A percentile compares a stretch with the other conserved stretches of the same genome.
These are phyloP conservation scores for Ophion ellenae DNA, from an alignment of 2,888 invertebrate genomes.

Conservation along the genomic window DNA sequence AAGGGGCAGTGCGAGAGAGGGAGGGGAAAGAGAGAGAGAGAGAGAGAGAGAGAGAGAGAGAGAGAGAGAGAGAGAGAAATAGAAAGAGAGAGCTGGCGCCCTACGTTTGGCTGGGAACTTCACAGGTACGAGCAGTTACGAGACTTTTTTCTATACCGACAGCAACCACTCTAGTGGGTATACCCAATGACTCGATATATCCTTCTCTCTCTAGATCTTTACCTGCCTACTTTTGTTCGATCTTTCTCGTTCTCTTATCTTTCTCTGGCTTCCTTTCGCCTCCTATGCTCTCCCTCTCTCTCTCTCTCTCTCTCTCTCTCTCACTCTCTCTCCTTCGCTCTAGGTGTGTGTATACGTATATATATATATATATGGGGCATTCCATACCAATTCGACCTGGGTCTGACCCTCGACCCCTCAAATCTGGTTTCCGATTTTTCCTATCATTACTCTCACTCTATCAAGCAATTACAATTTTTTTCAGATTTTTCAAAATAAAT, in stretches of 20 bases:
- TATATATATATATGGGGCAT: no score
- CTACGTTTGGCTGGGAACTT: slow-evolving; percentile 2
- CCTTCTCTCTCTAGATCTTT: neutral
- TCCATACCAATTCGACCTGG: no score
- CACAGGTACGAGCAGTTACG: slow-evolving; percentile 3
- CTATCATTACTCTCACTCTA: no score
- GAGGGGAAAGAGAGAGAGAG: neutral
- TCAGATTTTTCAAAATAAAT: no score
- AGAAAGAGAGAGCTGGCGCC: slow-evolving; percentile 8
- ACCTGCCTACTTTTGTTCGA: neutral
- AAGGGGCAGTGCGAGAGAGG: slow-evolving; percentile 3
- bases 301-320: slow-evolving; percentile 27
- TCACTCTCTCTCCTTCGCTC: slow-evolving; percentile 28
- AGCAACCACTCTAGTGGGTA: slow-evolving; percentile 3
- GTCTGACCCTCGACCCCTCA: no score
- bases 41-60: slow-evolving; percentile 1
- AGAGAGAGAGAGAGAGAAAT: no score
- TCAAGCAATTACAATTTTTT: no score
- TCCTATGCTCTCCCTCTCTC: neutral
- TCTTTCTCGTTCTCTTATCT: neutral
- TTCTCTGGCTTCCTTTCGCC: slow-evolving; percentile 17
- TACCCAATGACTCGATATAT: slow-evolving; percentile 36
- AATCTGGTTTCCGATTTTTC: no score
- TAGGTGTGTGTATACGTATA: no score
- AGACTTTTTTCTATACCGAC: slow-evolving; percentile 21